These are phyloP conservation scores for Apis dorsata DNA, from an alignment of 1,140 invertebrate genomes.

Conservation along the genomic window DNA sequence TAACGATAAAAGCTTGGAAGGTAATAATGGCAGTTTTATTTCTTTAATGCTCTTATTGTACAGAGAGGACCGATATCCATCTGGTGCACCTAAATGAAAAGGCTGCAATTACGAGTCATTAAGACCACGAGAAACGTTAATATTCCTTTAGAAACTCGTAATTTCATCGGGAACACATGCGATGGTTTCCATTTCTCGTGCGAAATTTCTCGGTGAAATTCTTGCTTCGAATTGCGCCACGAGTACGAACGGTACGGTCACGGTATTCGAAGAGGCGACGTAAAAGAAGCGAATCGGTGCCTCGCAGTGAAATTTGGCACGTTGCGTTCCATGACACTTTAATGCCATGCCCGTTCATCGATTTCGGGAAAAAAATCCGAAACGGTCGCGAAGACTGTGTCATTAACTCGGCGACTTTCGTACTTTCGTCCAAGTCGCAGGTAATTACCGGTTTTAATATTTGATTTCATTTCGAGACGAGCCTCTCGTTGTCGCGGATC, in stretches of 20 bases:
- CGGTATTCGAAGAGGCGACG: not conserved
- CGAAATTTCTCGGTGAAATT: conserved; percentile 5
- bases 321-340: conserved; percentile 19
- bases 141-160: not conserved
- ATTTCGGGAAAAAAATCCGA: not conserved
- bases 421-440: conserved; percentile 16
- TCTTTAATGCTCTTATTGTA: not conserved
- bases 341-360: conserved; percentile 3
- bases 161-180: conserved; percentile 12
- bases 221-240: not conserved
- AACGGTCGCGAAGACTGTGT: not conserved
- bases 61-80: not conserved
- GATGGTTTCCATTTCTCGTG: not conserved
- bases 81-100: not conserved
- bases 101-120: conserved; percentile 15
- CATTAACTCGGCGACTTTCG: conserved; percentile 13
- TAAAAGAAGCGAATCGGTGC: not conserved
- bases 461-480: not conserved
- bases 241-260: too few species aligned
- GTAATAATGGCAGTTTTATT: not conserved
- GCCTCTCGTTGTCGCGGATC: not conserved
- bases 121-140: not conserved
- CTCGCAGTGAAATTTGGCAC: conserved; percentile 18
- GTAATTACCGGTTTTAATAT: not conserved
- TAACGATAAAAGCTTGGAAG: not conserved